Evolutionary conservation across 2,797 vertebrate species (phyloP), one percentile per base, ranked within the genome.

Genomic region (Takifugu rubripes): DNA sequence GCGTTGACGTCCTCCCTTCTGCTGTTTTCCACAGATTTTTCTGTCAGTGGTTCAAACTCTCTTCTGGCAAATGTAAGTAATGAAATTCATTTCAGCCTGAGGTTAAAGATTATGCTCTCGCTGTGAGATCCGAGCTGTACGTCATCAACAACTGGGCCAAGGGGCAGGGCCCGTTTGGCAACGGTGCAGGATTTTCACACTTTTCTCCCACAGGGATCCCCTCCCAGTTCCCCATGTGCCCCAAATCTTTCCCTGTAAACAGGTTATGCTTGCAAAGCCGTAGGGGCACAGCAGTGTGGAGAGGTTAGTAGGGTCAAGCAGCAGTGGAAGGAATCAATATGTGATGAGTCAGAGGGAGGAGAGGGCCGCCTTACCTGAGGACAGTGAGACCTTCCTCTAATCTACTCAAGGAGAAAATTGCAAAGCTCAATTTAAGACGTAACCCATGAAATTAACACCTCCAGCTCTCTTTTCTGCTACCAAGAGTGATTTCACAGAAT

Each of bases 361-460:
- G 73, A 70, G 64, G 69, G 67, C 69, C n/a, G 29, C 67, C 75
- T 88, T 71, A 90, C 91, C 90, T 90, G 88, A 84, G 88, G 90
- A 90, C 82, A 90, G 78, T 70, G 25, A 90, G 75, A 86, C 84
- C 82, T 84, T 84, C 85, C 75, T 87, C 84, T 91, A 91, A 90
- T 89, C 86, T 89, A 87, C 90, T 90, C 81, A 65, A 83, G 72
- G 72, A 85, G 83, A 89, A 89, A 91, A 88, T 87, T 87, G 87
- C 84, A 83, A 78, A 84, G 87, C 88, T 90, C 86, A 90, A 90
- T 91, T 91, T 92, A 91, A 90, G 86, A 88, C 84, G 88, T 88
- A 89, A 87, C 81, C 90, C 91, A 91, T 92, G 90, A 92, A 92
- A 92, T 92, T 85, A 92, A 90, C 89, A 90, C 91, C 90, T 84